phyloP scores from a whole-genome alignment of 2,113 vertebrate genomes.

The Prionailurus viverrinus region DNA sequence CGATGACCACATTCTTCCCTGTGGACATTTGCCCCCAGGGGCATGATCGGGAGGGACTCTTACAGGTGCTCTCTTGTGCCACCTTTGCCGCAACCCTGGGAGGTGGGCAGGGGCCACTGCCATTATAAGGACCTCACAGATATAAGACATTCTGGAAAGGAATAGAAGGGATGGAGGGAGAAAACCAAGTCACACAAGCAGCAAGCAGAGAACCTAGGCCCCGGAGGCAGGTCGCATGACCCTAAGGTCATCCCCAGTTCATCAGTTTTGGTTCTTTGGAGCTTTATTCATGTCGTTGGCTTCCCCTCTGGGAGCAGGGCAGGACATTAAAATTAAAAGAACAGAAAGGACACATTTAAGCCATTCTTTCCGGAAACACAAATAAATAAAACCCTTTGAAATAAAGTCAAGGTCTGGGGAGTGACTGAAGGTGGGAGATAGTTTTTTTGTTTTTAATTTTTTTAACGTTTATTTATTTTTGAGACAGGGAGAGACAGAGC shows the following conservation, averaged over 20 bases:
- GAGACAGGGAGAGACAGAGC: too few relatives aligned
- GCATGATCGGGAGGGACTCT: background rate
- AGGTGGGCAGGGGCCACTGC: background rate
- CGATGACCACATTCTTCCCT: background rate
- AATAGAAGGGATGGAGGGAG: background rate
- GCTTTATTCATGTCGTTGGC: background rate
- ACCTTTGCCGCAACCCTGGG: background rate
- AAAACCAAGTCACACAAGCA: background rate
- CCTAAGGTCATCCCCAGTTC: background rate
- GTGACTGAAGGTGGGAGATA: background rate
- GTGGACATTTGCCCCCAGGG: background rate
- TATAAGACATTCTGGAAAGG: background rate
- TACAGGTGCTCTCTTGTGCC: too few relatives aligned
- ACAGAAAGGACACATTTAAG: background rate
- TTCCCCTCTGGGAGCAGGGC: background rate
- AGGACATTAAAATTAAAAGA: background rate
- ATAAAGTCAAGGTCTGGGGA: background rate
- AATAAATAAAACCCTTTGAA: background rate
- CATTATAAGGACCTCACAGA: background rate
- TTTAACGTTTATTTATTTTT: too few relatives aligned
- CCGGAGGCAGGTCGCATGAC: fast-evolving
- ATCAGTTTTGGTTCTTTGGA: background rate
- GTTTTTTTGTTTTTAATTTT: background rate
- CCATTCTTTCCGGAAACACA: background rate
- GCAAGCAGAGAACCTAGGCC: background rate